These are phyloP conservation scores for Falco punctatus DNA, from an alignment of 2,113 vertebrate genomes.

Conservation along the genomic window DNA sequence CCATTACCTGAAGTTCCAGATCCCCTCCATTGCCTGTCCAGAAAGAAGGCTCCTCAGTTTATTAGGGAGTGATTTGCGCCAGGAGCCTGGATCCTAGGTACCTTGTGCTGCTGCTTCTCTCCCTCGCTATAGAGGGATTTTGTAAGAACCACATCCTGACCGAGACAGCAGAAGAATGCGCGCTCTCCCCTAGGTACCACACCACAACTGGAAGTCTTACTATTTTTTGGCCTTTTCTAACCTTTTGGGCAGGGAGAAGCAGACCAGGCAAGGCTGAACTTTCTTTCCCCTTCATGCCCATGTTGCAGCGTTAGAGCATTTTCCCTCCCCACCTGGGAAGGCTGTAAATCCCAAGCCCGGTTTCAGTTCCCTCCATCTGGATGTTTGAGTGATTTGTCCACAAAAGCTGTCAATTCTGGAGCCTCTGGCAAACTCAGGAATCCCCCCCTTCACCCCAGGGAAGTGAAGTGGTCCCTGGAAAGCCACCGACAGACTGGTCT, in stretches of 20 bases:
- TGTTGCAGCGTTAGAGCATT: background rate
- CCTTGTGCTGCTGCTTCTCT: background rate
- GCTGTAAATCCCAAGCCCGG: background rate
- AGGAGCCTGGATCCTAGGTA: background rate
- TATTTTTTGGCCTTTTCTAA: background rate
- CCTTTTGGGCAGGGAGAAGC: background rate
- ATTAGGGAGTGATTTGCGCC: background rate
- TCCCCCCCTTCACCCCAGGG: background rate
- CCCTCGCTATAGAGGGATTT: background rate
- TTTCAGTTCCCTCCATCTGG: background rate
- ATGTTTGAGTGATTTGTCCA: background rate
- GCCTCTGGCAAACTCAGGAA: fast-evolving
- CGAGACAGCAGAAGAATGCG: background rate
- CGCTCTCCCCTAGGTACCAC: background rate
- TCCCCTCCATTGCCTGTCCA: background rate
- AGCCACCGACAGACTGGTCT: background rate
- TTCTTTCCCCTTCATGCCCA: background rate
- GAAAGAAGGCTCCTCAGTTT: background rate
- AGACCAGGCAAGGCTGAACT: background rate
- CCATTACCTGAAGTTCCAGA: background rate
- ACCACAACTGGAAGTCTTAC: background rate
- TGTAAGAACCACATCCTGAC: background rate
- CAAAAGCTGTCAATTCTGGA: background rate
- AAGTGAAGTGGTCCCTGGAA: background rate
- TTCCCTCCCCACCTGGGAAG: background rate